These are phyloP conservation scores for Drosophila pachea DNA, from an alignment of 1,140 invertebrate species.

Conservation along the genomic window DNA sequence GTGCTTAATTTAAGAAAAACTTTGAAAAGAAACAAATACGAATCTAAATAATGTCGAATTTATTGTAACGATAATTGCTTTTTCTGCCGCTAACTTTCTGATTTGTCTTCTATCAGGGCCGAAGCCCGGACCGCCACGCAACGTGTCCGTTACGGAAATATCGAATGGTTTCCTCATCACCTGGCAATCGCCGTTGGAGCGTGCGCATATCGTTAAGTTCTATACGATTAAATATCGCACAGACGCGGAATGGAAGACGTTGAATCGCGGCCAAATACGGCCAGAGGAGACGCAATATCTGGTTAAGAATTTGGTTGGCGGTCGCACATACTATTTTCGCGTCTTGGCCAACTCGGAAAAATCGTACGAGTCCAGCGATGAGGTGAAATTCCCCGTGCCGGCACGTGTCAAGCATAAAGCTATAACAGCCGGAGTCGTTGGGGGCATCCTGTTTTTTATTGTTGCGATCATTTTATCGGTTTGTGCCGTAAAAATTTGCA, in stretches of 20 bases:
- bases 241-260: constrained; percentile 90
- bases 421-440: constrained; percentile 94
- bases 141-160: constrained; percentile 91
- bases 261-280: constrained; percentile 91
- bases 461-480: constrained; percentile 97
- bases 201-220: constrained; percentile 89
- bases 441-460: constrained; percentile 96
- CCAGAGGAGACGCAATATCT: constrained; percentile 92
- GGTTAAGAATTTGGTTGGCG: constrained; percentile 94
- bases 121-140: constrained; percentile 90
- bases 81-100: constrained; percentile 29
- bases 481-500: constrained; percentile 97
- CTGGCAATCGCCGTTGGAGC: constrained; percentile 91
- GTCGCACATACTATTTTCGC: constrained; percentile 93
- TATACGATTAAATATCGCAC: constrained; percentile 95
- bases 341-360: constrained; percentile 91
- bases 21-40: no score
- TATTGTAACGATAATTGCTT: background rate
- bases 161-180: constrained; percentile 92
- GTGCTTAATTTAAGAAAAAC: background rate
- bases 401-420: constrained; percentile 94
- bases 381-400: constrained; percentile 92
- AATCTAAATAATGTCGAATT: no score
- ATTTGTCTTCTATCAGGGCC: constrained; percentile 83
- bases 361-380: constrained; percentile 90